Base-by-base conservation (phyloP, 2,113 vertebrate genomes). In the Podiceps cristatus region DNA sequence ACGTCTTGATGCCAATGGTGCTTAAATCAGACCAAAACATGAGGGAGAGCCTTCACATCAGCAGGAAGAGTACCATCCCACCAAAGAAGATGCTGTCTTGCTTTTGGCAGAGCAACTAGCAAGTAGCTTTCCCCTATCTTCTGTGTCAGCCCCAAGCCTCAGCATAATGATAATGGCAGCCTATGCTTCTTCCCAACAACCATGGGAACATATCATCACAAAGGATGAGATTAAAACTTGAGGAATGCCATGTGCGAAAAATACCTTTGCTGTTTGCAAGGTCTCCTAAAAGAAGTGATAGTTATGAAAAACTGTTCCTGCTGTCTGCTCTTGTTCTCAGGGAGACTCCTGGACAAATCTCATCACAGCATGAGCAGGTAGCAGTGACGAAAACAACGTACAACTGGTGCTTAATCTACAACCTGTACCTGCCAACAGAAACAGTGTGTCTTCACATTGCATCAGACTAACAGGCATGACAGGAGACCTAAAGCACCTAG, bases 1-100 rank as follows among this genome's bases (percentile, higher is more conserved):
- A 45, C 1, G 1, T 63, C 52, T 74, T 59, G 7, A 29, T 59
- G 50, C 13, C 75, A 60, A 0, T 4, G 17, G 10, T 62, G 59
- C 23, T 74, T 56, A 83, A 76, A 90, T 81, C 35, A 68, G 37
- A 55, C 25, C 60, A 37, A 74, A 94, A 18, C 7, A 24, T 28
- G 19, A 69, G n/a, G 25, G 19, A 89, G 37, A 86, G 49, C 31
- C 33, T 49, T 73, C 3, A 2, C 29, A 60, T 8, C 64, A 88
- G 53, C 35, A 83, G 27, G 37, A 78, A 47, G 31, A 59, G 28
- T 10, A 47, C 9, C 69, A 59, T 42, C 11, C 55, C 69, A 73
- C 9, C 25, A 63, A 25, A 49, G 45, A 84, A 86, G 69, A 37
- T 22, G 27, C 31, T 52, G 47, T 62, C 58, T 87, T 85, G 64